Base-by-base conservation (phyloP, 2,797 vertebrate genomes). In the Squalus acanthias region DNA sequence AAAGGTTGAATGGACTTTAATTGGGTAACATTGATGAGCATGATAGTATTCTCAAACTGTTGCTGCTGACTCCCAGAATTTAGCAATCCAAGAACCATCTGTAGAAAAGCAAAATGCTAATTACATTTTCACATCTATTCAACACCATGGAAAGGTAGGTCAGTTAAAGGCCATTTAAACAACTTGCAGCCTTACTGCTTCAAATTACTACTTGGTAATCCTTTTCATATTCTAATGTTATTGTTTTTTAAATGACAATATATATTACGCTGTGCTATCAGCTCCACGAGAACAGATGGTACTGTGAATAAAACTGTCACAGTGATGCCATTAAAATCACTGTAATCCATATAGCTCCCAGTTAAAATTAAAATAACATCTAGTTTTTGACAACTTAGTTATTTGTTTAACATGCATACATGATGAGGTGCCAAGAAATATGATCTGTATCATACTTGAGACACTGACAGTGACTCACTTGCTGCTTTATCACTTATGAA, bases 261-360 rank as follows among this genome's bases (percentile, higher is more conserved):
- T 76, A 95, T 95, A 76, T 95, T 69, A 93, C 39, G n/a, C 65
- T 46, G 94, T 76, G 94, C 69, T 76, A 93, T 95, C 69, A 95
- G 46, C 46, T 95, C 50, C 46, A 29, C 4, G 26, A 95, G 69
- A 95, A 95, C 70, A 95, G 94, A 95, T 95, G 94, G 94, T 76
- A n/a, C 46, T 72, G 46, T 95, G 26, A 93, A 69, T 93, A 93
- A 74, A 72, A 57, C 53, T 72, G 26, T 95, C 46, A 72, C 22
- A 72, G 93, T 33, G 46, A 95, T 95, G 93, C 89, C 63, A 65
- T 92, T 92, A 92, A 89, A 92, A 63, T 92, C 89, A 92, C 89
- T 65, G 7, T 92, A 92, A 92, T 92, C 89, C 60, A 93, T 93
- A 93, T 22, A 46, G 91, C 39, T 93, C 65, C 63, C n/a, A 93